Evolutionary conservation across 1,140 invertebrate species (phyloP), one percentile per base, ranked within the genome.

Genomic region (Oscheius sp.): DNA sequence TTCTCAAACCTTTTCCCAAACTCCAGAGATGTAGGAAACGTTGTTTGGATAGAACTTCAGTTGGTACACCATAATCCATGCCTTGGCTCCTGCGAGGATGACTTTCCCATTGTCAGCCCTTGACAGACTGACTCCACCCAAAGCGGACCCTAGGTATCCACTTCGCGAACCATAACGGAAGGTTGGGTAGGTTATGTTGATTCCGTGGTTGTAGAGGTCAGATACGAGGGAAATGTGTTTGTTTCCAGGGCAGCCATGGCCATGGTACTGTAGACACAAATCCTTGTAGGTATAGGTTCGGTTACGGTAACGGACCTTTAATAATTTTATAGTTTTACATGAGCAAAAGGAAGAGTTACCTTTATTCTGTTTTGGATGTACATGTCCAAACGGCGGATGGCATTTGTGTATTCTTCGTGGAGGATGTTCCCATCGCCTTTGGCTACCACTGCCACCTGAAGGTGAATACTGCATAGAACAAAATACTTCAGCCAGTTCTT

Each of bases 61-160:
- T 35, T 83, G 82, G 55, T 84, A 83, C 20, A 83, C 74, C 78
- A 84, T 77, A 20, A 83, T 64, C 82, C 83, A 83, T 3, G 83
- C 79, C 29, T 76, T 70, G n/a, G 83, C 82, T 23, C 69, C 66
- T 3, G 78, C 75, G 38, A 84, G 64, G 38, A 84, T 74, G 38
- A 83, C 62, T 15, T 70, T 67, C 31, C 77, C 76, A 35, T 82
- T 77, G 31, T 78, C 73, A 23, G 77, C 81, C 55, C 77, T 73
- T 32, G 58, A 61, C 20, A 83, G 74, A 26, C 45, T 73, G n/a
- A 83, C 82, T 31, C 83, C 83, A 1, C 82, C 82, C 52, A 83
- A 46, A 38, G 80, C 77, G 7, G 70, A 68, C 28, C 83, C 82
- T 1, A 84, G 61, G 65, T 83, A 83, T 28, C 78, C 81, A 58